A percentile compares a stretch with the other conserved stretches of the same genome.
Evolutionary conservation across 2,113 vertebrate genomes (phyloP).

Genomic region (Chiloscyllium plagiosum): DNA sequence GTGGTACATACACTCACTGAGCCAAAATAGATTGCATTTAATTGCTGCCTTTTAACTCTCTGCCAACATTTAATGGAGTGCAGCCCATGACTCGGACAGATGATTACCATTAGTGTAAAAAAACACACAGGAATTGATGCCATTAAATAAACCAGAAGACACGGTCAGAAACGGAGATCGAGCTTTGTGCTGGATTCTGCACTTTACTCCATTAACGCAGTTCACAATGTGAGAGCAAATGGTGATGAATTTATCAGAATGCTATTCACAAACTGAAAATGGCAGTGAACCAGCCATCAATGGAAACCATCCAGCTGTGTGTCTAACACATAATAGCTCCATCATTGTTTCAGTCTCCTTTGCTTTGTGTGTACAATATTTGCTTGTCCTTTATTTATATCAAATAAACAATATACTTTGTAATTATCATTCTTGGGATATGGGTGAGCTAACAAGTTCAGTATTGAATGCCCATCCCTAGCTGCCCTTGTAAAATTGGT

Average conservation of each 20-base stretch:
- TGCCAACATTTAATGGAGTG: not conserved
- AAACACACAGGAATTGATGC: not conserved
- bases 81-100: not conserved
- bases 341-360: not conserved
- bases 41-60: not conserved
- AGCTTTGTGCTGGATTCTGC: not conserved
- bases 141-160: not conserved
- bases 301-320: not conserved
- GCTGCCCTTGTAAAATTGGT: not conserved
- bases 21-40: not conserved
- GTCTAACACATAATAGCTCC: not conserved
- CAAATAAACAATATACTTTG: not conserved
- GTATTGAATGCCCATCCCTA: not conserved
- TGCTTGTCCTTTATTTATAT: not conserved
- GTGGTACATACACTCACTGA: not conserved
- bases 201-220: not conserved
- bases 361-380: not conserved
- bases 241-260: not conserved
- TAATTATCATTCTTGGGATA: not conserved
- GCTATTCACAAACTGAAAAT: not conserved
- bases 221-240: not conserved
- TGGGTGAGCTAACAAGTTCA: not conserved
- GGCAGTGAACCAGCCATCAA: not conserved
- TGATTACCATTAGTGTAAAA: not conserved
- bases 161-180: not conserved